Evolutionary conservation across 2,113 vertebrate species (phyloP).

Genomic region (Heterochromis multidens): DNA sequence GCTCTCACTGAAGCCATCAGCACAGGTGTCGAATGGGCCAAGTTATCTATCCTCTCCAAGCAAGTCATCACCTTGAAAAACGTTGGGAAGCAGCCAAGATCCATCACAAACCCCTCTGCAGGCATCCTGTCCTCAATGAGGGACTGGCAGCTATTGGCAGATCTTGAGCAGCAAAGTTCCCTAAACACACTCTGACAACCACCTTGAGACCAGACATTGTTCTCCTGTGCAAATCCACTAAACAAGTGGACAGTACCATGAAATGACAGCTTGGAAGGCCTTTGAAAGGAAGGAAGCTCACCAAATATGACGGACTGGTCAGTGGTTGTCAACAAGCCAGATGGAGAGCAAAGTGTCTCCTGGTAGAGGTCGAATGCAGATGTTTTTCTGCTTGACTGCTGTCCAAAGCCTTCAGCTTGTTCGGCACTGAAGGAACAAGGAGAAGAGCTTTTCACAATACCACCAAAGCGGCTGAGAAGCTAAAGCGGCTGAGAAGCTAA

Average conservation of each 20-base stretch:
- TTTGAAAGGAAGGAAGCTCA: not conserved
- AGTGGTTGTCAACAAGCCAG: not conserved
- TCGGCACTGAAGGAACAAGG: too few relatives aligned
- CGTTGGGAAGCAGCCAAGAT: not conserved
- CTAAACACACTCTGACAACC: not conserved
- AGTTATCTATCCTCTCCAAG: too few relatives aligned
- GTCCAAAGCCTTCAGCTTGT: too few relatives aligned
- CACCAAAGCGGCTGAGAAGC: too few relatives aligned
- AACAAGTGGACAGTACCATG: not conserved
- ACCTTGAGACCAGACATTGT: not conserved
- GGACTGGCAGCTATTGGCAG: not conserved
- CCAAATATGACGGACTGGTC: not conserved
- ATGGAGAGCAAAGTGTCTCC: not conserved
- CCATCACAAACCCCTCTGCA: not conserved
- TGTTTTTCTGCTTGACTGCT: too few relatives aligned
- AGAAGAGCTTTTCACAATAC: too few relatives aligned
- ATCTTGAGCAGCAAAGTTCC: not conserved
- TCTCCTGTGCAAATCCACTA: not conserved
- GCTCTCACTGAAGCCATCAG: too few relatives aligned
- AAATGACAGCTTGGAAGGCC: not conserved
- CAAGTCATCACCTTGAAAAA: fast-evolving
- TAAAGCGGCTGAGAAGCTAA: too few relatives aligned
- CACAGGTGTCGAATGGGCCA: too few relatives aligned
- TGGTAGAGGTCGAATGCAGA: too few relatives aligned
- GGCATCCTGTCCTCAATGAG: not conserved